phyloP scores from a whole-genome alignment of 1,140 invertebrate species.

The Mamestra configurata region DNA sequence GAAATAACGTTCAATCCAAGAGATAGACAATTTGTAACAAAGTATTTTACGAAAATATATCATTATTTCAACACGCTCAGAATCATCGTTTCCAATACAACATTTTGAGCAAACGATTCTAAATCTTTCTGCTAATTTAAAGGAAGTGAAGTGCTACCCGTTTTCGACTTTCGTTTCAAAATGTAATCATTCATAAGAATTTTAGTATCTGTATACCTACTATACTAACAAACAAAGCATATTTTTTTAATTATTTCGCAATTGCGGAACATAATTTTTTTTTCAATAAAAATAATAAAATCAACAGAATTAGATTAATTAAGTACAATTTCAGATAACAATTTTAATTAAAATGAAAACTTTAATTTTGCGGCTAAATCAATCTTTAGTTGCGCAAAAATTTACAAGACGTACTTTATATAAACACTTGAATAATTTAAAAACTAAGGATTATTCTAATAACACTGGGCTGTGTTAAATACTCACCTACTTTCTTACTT shows the following conservation, averaged over 20 bases:
- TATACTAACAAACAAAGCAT: no score
- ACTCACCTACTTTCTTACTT: constrained; percentile 41
- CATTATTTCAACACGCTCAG: constrained; percentile 60
- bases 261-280: constrained; percentile 53
- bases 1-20: constrained; percentile 59
- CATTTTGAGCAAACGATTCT: constrained; percentile 71
- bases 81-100: constrained; percentile 46
- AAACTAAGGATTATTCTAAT: constrained; percentile 44
- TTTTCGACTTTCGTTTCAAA: constrained; percentile 64
- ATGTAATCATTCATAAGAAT: constrained; percentile 71
- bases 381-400: background rate
- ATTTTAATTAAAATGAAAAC: constrained; percentile 59
- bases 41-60: constrained; percentile 78
- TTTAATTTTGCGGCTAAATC: background rate
- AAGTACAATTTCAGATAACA: constrained; percentile 65
- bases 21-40: constrained; percentile 70
- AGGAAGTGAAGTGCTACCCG: constrained; percentile 64
- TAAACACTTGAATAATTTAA: constrained; percentile 30
- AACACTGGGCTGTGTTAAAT: constrained; percentile 57
- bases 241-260: constrained; percentile 28
- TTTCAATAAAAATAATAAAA: constrained; percentile 61
- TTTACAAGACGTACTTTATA: background rate
- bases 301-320: constrained; percentile 71
- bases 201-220: no score
- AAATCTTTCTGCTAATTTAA: constrained; percentile 38